Evolutionary conservation across 2,113 vertebrate genomes (phyloP), one percentile per base, ranked within the genome.

Genomic region (Notarius lentiginosus): DNA sequence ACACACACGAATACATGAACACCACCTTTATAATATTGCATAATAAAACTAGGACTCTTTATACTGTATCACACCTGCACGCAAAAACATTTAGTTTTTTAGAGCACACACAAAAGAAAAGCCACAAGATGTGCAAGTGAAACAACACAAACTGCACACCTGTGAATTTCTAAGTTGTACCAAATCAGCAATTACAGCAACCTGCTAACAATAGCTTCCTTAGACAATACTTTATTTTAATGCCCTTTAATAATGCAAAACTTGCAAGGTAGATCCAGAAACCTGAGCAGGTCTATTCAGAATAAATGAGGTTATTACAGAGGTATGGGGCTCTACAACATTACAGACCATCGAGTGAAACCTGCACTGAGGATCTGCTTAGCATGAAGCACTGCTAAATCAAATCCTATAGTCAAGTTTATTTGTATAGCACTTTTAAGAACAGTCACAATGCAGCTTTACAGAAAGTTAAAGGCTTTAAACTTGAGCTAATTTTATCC

Each of bases 111-210:
- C 34, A 51, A 56, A 55, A 41, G 20, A 24, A 47, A 41, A 41
- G 49, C 58, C 60, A 84, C 49, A 53, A 58, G 63, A 70, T 34
- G 49, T 47, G 22, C 56, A 53, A 65, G 83, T n/a, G 20, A 73
- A 75, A 82, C 55, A 73, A 75, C 61, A 56, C 81, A 56, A 73
- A 80, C n/a, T 61, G 77, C 79, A 60, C 70, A 79, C 61, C 80
- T 83, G 79, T n/a, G 10, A 53, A 82, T 66, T 66, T 51, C 55
- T 66, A 77, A 85, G 58, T 58, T 70, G 30, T n/a, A 80, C 76
- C 77, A 86, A 70, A 86, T 80, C 84, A 80, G 76, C 84, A 85
- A 85, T 55, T 66, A 76, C n/a, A 85, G 75, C 76, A 86, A 66
- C 41, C 24, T 56, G 27, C 61, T 65, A 75, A 85, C 84, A 85